Base-by-base conservation (phyloP, 2,888 invertebrate species). In the Melieria crassipennis region DNA sequence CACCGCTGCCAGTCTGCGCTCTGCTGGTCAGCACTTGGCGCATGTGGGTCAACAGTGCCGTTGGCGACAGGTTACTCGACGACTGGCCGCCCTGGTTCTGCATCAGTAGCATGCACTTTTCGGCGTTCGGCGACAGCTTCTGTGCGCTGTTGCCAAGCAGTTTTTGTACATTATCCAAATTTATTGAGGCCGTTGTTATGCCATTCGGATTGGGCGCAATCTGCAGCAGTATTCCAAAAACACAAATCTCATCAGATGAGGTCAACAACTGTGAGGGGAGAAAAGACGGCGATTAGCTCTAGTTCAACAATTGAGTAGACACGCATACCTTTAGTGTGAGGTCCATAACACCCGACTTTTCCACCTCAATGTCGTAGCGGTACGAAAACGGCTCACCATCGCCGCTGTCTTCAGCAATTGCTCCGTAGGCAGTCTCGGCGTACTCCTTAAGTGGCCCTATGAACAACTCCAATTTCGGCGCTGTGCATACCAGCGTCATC, bases 341-440 rank as follows among this genome's bases (percentile, higher is more conserved):
- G 11, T 81, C 77, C 3, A 79, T 78, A 46, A 85, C 78, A n/a
- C 84, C 83, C 0, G 82, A 82, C 46, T 82, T 83, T 56, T 80
- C 75, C 13, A 87, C 79, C 78, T 82, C 78, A 11, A 85, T 72
- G 74, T 86, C 87, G 48, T 83, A 85, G 7, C 86, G 81, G 73
- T 82, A 86, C 67, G 80, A 76, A 5, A 74, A 77, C 4, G 79
- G 80, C 43, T 81, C 80, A 30, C 78, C 79, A 1, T 80, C 73
- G 2, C 79, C 76, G 0, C 67, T 75, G 56, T 78, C 79, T 47
- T 78, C 79, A 1, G 79, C 65, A 16, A 74, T 61, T 48, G 72
- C 72, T 3, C 85, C 87, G 64, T 84, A 81, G 6, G 81, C 68
- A 0, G 86, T 86, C 71, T 85, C 79, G 4, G 77, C 75, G 69